Evolutionary conservation across 2,888 invertebrate species (phyloP).

Genomic region (Abrostola tripartita): DNA sequence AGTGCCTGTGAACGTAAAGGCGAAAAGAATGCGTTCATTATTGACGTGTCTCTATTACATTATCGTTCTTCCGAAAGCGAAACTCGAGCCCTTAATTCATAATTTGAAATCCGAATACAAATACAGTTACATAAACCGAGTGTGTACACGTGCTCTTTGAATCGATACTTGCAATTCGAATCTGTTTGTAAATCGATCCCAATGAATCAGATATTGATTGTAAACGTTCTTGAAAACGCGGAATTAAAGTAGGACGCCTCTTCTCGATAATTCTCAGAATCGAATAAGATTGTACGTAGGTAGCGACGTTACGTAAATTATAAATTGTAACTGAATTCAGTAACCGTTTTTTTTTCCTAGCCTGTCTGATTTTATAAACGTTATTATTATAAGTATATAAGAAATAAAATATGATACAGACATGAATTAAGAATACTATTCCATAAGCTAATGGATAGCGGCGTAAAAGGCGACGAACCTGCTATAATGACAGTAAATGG

Average conservation of each 20-base stretch:
- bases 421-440: too few relatives aligned
- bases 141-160: not conserved
- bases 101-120: conserved; percentile 6
- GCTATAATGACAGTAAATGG: too few relatives aligned
- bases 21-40: conserved; percentile 4
- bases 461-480: too few relatives aligned
- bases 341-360: too few relatives aligned
- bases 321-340: too few relatives aligned
- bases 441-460: too few relatives aligned
- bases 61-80: not conserved
- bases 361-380: too few relatives aligned
- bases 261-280: too few relatives aligned
- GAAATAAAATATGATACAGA: too few relatives aligned
- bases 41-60: conserved; percentile 13
- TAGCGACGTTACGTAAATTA: too few relatives aligned
- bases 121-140: not conserved
- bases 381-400: too few relatives aligned
- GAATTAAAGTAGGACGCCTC: not conserved
- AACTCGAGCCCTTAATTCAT: not conserved
- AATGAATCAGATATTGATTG: not conserved
- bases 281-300: too few relatives aligned
- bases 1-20: not conserved
- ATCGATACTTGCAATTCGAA: not conserved
- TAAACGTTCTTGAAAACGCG: conserved; percentile 1
- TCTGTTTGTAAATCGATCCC: not conserved